Conservation (phyloP, 2,113 vertebrate genomes). For the Rhegmatorhina hoffmannsi region DNA sequence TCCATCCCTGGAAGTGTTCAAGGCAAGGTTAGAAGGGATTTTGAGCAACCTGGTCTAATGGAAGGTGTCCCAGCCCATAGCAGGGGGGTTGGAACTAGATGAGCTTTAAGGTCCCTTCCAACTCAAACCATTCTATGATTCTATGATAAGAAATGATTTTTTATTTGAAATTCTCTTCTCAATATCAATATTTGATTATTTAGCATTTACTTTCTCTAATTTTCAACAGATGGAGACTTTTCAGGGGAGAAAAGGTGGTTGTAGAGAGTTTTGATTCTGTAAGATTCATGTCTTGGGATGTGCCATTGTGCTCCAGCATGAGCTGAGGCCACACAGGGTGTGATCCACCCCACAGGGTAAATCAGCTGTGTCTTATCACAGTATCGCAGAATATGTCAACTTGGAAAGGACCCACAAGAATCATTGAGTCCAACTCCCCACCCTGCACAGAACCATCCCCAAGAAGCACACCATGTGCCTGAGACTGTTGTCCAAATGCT, state of each 20-base stretch:
- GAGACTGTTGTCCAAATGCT: neutral
- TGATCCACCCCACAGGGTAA: neutral
- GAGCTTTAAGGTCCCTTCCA: neutral
- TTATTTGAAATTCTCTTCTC: neutral
- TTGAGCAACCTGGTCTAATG: neutral
- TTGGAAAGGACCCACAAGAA: neutral
- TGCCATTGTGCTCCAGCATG: neutral
- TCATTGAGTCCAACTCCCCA: neutral
- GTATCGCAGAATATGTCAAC: neutral
- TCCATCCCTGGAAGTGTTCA: neutral
- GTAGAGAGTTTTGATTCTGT: neutral
- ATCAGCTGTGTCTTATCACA: neutral
- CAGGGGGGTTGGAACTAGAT: neutral
- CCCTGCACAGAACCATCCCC: neutral
- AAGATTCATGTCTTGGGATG: neutral
- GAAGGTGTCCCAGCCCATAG: neutral
- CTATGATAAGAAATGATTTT: neutral
- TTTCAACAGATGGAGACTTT: neutral
- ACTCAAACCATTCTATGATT: neutral
- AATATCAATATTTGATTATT: neutral
- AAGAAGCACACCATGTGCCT: neutral
- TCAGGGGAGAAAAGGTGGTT: neutral
- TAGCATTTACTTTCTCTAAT: neutral
- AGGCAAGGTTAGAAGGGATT: neutral
- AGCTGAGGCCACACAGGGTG: neutral